Percentiles rank a stretch among this genome's conserved stretches.
Evolutionary conservation across 2,113 vertebrate genomes (phyloP).

Genomic region (Gopherus flavomarginatus): DNA sequence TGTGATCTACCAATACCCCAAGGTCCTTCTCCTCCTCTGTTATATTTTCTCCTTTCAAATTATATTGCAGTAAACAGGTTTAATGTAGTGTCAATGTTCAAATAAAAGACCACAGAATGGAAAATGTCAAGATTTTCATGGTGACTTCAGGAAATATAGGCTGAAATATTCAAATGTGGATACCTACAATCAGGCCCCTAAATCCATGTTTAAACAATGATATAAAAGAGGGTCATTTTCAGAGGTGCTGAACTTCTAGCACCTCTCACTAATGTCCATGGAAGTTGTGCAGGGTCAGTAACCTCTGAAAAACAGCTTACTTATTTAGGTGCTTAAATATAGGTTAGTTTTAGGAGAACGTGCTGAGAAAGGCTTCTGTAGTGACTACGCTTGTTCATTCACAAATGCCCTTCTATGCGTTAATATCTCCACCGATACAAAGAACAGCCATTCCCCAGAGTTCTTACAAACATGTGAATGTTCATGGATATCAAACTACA

Average conservation of each 20-base stretch:
- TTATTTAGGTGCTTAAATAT: not conserved
- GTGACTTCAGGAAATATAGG: not conserved
- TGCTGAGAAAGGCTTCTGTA: not conserved
- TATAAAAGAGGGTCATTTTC: not conserved
- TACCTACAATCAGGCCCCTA: not conserved
- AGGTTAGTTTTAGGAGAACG: not conserved
- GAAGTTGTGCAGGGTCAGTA: not conserved
- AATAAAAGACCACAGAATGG: not conserved
- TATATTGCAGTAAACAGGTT: not conserved
- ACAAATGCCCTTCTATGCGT: not conserved
- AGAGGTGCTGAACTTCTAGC: not conserved
- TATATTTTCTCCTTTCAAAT: not conserved
- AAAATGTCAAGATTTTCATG: conserved; percentile 17
- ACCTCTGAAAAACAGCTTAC: not conserved
- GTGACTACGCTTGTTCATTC: not conserved
- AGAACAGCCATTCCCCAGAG: not conserved
- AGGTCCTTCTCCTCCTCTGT: no score
- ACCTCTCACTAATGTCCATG: not conserved
- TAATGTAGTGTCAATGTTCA: conserved; percentile 14
- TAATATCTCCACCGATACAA: not conserved
- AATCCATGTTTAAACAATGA: not conserved
- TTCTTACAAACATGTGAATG: not conserved
- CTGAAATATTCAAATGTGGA: conserved; percentile 2
- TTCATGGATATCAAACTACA: not conserved
- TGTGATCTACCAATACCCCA: no score